Evolutionary conservation across 30 jellyfish, hydroid and myxozoan genomes (phyloP), one percentile per base, ranked within the genome.

Genomic region (Mastigias papua): DNA sequence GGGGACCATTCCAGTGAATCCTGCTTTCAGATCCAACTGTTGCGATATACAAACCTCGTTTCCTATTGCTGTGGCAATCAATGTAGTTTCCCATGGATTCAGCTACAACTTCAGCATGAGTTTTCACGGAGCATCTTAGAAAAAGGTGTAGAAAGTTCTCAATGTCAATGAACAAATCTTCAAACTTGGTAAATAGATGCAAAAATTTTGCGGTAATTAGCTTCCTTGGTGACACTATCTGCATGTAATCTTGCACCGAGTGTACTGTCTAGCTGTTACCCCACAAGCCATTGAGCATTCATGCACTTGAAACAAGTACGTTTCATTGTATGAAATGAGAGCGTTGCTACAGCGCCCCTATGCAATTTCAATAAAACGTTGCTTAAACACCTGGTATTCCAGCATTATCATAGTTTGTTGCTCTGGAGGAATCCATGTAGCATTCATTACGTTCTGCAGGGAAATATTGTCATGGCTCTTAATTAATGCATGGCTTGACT

Each of bases 1-100:
- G 89, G 80, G 89, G 80, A 79, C 89, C 80, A 79, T 79, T 79
- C 80, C 89, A 79, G 80, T 79, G 89, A 79, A 61, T 79, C 61
- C 69, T 34, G 54, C 89, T 79, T 76, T 76, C 62, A 7, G 77
- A 76, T 54, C 88, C 76, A 76, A 76, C 77, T 76, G 88, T 76
- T 50, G 77, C 64, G 76, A 76, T 54, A 73, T 54, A 77, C 17
- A 58, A 26, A 31, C 88, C 88, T 31, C 88, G 78, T 54, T 73
- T 77, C 70, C 54, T 37, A 54, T 77, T 77, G 78, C 70, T 77
- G 48, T 50, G 71, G 34, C 22, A 76, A 76, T 50, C 88, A 54
- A 76, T 49, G 76, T 76, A 76, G n/a, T 31, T 76, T 4, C 76
- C 88, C 88, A 54, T 76, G 61, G 88, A 76, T 58, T 76, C 77